Evolutionary conservation across 2,797 vertebrate species (phyloP).

Genomic region (Crenichthys baileyi): DNA sequence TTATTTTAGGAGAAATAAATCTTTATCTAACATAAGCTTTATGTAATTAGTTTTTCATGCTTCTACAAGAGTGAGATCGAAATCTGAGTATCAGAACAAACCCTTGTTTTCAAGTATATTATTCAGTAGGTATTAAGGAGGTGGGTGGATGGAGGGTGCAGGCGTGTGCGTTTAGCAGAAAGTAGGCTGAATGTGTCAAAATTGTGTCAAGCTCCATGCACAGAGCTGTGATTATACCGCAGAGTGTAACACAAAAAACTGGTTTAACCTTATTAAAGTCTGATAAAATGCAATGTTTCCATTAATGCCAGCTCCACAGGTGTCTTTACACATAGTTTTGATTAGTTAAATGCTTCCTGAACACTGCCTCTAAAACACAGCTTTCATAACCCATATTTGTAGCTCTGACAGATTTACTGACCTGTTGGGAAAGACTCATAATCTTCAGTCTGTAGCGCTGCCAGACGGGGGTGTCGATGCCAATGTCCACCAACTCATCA

Average conservation of each 20-base stretch:
- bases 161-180: conserved; percentile 29
- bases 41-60: not conserved
- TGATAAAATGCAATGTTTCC: conserved; percentile 11
- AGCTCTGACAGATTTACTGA: conserved; percentile 50
- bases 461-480: conserved; percentile 89
- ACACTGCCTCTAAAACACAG: too few species aligned
- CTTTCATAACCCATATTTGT: not conserved
- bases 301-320: conserved; percentile 4
- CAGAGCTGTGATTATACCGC: conserved; percentile 9
- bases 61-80: not conserved
- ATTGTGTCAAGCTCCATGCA: conserved; percentile 23
- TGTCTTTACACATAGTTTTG: conserved; percentile 3
- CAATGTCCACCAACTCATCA: conserved; percentile 93
- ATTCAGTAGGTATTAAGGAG: conserved; percentile 15
- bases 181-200: conserved; percentile 40
- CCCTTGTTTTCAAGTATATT: conserved; percentile 1
- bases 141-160: conserved; percentile 27
- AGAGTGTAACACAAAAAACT: not conserved
- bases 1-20: not conserved
- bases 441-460: conserved; percentile 88
- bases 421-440: conserved; percentile 90
- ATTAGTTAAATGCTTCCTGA: conserved; percentile 7
- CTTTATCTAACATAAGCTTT: not conserved
- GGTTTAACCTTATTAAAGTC: not conserved
- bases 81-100: not conserved